These are phyloP conservation scores for Drosophila mojavensis DNA, from an alignment of 1,140 invertebrate species.

Conservation along the genomic window DNA sequence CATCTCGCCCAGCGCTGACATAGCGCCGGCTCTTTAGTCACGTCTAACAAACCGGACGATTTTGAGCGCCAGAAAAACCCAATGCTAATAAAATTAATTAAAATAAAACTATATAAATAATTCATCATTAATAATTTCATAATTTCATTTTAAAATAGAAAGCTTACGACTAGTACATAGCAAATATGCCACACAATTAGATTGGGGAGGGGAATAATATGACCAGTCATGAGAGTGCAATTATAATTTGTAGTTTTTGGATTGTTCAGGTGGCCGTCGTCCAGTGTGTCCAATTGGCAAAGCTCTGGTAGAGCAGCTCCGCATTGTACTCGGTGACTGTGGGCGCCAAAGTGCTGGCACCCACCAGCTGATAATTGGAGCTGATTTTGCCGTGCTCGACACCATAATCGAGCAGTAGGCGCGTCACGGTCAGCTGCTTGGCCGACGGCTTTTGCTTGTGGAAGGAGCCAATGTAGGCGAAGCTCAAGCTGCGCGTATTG, in stretches of 20 bases:
- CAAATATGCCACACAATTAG: conserved; percentile 67
- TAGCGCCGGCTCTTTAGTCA: too few relatives aligned
- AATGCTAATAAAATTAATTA: neutral
- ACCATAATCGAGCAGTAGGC: conserved; percentile 86
- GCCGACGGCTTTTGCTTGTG: conserved; percentile 84
- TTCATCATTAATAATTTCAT: conserved; percentile 22
- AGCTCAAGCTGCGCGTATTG: conserved; percentile 86
- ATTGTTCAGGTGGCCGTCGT: conserved; percentile 83
- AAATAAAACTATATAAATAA: conserved; percentile 1
- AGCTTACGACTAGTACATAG: conserved; percentile 24
- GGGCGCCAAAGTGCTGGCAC: conserved; percentile 86
- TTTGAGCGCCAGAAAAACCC: conserved; percentile 4
- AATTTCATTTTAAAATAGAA: neutral
- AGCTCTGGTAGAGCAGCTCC: conserved; percentile 86
- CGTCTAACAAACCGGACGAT: conserved; percentile 11
- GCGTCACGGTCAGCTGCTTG: conserved; percentile 86
- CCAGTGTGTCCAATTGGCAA: conserved; percentile 86
- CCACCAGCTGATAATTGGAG: conserved; percentile 86
- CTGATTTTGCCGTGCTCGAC: conserved; percentile 85
- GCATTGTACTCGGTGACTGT: conserved; percentile 89
- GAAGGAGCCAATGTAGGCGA: conserved; percentile 87
- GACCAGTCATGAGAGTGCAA: conserved; percentile 38
- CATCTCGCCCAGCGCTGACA: neutral
- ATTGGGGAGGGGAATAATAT: neutral
- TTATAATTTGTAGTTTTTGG: neutral